Evolutionary conservation across 2,113 vertebrate species (phyloP).

Genomic region (Argyrosomus japonicus): DNA sequence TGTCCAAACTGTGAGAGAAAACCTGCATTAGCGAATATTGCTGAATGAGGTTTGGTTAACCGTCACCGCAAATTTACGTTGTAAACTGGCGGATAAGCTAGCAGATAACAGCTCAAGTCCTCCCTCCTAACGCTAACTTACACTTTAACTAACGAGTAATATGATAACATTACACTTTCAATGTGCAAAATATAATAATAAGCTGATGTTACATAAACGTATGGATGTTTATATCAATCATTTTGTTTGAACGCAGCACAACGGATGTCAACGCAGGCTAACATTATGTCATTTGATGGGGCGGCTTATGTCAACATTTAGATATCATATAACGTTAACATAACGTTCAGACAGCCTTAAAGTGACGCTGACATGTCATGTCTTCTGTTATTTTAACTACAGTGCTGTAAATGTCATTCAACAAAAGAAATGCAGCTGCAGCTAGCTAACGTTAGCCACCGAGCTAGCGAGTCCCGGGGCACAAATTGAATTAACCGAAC

Average conservation of each 20-base stretch:
- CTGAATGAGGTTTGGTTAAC: neutral
- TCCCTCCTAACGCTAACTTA: too few species aligned
- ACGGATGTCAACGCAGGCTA: neutral
- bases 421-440: neutral
- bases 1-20: neutral
- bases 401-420: neutral
- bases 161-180: neutral
- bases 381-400: fast-evolving
- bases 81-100: neutral
- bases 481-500: neutral
- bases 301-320: neutral
- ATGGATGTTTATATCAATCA: neutral
- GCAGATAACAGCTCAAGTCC: neutral
- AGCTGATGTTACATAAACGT: neutral
- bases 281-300: neutral
- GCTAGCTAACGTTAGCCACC: slow-evolving; percentile 27
- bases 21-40: neutral
- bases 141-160: too few species aligned
- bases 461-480: slow-evolving; percentile 15
- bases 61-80: neutral
- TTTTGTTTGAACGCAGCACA: neutral
- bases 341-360: neutral
- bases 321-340: neutral
- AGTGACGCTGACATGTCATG: neutral
- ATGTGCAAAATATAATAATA: neutral